Base-by-base conservation (phyloP, 2,888 invertebrate species). In the Pediacus dermestoides region DNA sequence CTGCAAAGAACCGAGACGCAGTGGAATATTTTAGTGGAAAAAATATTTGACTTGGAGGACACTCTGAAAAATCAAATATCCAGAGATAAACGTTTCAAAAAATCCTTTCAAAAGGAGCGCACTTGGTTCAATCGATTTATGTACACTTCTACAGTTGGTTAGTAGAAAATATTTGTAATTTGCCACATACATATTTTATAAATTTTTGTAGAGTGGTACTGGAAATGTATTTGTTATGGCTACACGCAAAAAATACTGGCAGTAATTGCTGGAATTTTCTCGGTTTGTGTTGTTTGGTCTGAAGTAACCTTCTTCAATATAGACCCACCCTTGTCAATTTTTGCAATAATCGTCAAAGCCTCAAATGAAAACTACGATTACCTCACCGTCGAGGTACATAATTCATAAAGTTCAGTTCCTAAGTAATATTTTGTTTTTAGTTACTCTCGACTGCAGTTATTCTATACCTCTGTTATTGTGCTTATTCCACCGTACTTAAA, bases 241-340 rank as follows among this genome's bases (percentile, higher is more conserved):
- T 88, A 89, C 60, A 78, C 86, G 42, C 74, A 88, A 53, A 87
- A 86, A 64, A 63, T 76, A 0, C 68, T 87, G 50, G 84, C 92
- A 1, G 72, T 88, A 14, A 54, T 81, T 7, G 80, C 89, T 1
- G 84, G 82, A 2, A 68, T 83, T 23, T 76, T 97, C 68, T 95
- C 96, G 0, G 71, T 87, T 13, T 82, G 88, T 62, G 93, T 99
- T 16, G 91, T 99, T n/a, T 96, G 97, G 96, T 97, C 96, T 0
- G 99, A 99, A 73, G 82, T 97, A 58, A 94, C 97, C 1, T 99
- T 99, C 73, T 99, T 99, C 74, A 87, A 88, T 62, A 84, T 87
- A 58, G 72, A 77, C 13, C 97, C 97, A 0, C 91, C 94, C 12
- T 75, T 99, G 2, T 97, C 97, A 1, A 79, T 99, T 49, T 97